Percentiles rank a stretch among this genome's conserved stretches.
Evolutionary conservation across 2,888 invertebrate genomes (phyloP).

Genomic region (Drosophila testacea): DNA sequence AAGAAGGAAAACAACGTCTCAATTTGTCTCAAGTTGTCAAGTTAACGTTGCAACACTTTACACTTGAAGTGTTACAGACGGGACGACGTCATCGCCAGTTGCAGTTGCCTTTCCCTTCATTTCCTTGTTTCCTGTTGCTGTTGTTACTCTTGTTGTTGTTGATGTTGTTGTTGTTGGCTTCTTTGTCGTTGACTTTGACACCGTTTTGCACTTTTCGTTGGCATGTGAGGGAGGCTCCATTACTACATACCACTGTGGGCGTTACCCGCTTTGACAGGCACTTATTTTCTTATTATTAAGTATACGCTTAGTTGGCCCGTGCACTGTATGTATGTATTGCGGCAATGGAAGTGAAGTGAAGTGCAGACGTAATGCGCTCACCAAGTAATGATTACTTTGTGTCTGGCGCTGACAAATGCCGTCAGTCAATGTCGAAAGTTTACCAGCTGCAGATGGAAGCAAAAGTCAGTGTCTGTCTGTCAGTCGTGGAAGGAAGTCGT

Average conservation of each 20-base stretch:
- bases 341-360: constrained; percentile 27
- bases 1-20: constrained; percentile 60
- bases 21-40: constrained; percentile 77
- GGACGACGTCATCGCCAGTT: constrained; percentile 38
- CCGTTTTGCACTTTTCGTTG: constrained; percentile 74
- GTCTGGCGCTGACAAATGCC: constrained; percentile 77
- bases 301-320: constrained; percentile 68
- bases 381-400: constrained; percentile 78
- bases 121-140: not conserved
- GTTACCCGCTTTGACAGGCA: constrained; percentile 66
- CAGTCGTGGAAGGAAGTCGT: not conserved
- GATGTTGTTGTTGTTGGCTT: constrained; percentile 32
- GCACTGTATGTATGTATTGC: constrained; percentile 11
- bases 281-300: constrained; percentile 80
- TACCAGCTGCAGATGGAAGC: constrained; percentile 26
- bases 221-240: constrained; percentile 42
- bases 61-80: constrained; percentile 49
- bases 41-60: constrained; percentile 62
- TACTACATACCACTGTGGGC: constrained; percentile 8
- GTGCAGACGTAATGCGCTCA: constrained; percentile 51
- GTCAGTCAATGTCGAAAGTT: constrained; percentile 75
- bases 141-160: constrained; percentile 19
- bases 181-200: constrained; percentile 71
- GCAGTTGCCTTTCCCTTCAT: constrained; percentile 15
- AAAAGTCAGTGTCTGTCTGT: constrained; percentile 20